phyloP scores from a whole-genome alignment of 2,113 vertebrate genomes.

The Piliocolobus tephrosceles region DNA sequence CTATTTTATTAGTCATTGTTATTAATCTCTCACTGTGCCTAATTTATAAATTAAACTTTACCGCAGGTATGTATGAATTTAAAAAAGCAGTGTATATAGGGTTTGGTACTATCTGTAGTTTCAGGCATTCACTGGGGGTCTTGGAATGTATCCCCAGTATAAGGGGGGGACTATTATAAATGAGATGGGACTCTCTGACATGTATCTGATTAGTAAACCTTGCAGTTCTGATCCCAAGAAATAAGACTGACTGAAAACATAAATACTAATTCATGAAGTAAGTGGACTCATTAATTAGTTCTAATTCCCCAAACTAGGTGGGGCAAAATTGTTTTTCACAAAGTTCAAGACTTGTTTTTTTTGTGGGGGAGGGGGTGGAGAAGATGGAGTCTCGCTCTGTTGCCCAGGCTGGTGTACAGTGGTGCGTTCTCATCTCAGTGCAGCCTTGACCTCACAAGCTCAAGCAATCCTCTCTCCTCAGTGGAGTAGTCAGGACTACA shows the following conservation, averaged over 20 bases:
- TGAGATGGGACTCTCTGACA: neutral
- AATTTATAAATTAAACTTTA: neutral
- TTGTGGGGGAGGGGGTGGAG: too few species aligned
- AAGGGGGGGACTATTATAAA: neutral
- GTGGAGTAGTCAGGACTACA: too few species aligned
- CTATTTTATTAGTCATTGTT: neutral
- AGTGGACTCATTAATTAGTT: neutral
- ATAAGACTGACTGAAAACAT: conserved; percentile 7
- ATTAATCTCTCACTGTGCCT: neutral
- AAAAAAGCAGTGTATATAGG: neutral
- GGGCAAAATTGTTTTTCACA: neutral
- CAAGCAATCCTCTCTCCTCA: too few species aligned
- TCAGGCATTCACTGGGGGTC: neutral
- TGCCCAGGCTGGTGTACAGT: too few species aligned
- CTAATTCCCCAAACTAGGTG: neutral
- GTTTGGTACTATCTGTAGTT: neutral
- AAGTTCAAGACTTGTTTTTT: neutral
- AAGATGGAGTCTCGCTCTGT: too few species aligned
- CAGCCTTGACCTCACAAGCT: too few species aligned
- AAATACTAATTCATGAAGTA: neutral
- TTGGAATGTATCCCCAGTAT: neutral
- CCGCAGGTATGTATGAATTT: neutral
- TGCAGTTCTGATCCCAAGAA: neutral
- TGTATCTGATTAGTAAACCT: neutral
- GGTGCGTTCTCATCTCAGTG: too few species aligned